Evolutionary conservation across 2,113 vertebrate genomes (phyloP).

Genomic region (Bombycilla garrulus): DNA sequence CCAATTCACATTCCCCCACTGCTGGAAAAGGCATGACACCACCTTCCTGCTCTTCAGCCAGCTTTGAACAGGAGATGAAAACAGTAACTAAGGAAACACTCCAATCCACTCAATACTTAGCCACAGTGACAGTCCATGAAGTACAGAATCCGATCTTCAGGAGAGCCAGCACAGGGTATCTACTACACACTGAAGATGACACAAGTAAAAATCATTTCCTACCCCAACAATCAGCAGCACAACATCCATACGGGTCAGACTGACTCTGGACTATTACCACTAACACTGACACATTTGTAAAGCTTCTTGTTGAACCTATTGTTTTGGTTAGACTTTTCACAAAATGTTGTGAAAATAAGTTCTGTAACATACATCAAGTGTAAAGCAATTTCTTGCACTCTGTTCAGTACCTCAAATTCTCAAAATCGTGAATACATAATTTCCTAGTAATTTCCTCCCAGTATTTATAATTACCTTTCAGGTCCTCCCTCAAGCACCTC

Average conservation of each 20-base stretch:
- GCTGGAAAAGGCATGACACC: not conserved
- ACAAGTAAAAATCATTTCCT: not conserved
- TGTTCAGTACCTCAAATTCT: not conserved
- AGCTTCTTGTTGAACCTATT: not conserved
- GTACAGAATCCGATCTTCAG: not conserved
- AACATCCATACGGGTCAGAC: not conserved
- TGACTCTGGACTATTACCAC: not conserved
- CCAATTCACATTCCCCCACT: not conserved
- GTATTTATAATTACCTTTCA: not conserved
- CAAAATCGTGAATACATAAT: not conserved
- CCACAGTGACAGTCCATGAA: not conserved
- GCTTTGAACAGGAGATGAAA: not conserved
- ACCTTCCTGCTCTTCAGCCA: not conserved
- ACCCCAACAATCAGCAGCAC: not conserved
- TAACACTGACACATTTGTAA: not conserved
- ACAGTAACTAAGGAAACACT: not conserved
- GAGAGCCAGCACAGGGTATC: not conserved
- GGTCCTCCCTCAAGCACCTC: not conserved
- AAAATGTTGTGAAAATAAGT: not conserved
- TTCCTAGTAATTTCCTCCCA: not conserved
- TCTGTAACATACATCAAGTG: not conserved
- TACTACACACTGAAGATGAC: not conserved
- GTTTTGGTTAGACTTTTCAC: not conserved
- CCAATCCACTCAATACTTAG: not conserved
- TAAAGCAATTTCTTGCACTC: not conserved